phyloP scores from a whole-genome alignment of 1,140 invertebrate genomes.

The Berghia stephanieae region DNA sequence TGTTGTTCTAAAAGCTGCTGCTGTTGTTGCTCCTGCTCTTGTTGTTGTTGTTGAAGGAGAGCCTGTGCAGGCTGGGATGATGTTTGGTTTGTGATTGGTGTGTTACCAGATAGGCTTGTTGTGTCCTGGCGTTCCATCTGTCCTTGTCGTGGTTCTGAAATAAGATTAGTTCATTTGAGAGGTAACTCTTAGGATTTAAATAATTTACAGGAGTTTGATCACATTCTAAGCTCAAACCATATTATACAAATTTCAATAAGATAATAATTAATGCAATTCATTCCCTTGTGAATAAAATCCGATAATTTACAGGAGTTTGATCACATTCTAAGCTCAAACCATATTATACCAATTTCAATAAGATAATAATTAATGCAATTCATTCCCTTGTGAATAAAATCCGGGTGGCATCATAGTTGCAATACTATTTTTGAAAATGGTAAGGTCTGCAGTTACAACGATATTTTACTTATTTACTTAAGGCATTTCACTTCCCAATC shows the following conservation, averaged over 20 bases:
- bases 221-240: not conserved
- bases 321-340: not conserved
- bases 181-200: not conserved
- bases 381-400: too few species aligned
- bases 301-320: not conserved
- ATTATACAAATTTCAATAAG: not conserved
- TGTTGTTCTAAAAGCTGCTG: not conserved
- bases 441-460: too few species aligned
- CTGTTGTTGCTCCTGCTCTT: conserved; percentile 2
- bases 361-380: not conserved
- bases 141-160: conserved; percentile 20
- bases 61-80: not conserved
- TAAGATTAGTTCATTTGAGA: not conserved
- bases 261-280: not conserved
- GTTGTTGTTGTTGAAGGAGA: not conserved
- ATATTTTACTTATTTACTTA: too few species aligned
- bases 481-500: too few species aligned
- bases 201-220: not conserved
- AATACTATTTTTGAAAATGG: too few species aligned
- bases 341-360: not conserved
- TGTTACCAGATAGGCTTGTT: not conserved
- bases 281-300: too few species aligned
- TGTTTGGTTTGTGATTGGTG: not conserved
- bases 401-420: too few species aligned
- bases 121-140: conserved; percentile 29